Evolutionary conservation across 1,140 invertebrate genomes (phyloP), one percentile per base, ranked within the genome.

Genomic region (Stenopsyche tienmushanensis): DNA sequence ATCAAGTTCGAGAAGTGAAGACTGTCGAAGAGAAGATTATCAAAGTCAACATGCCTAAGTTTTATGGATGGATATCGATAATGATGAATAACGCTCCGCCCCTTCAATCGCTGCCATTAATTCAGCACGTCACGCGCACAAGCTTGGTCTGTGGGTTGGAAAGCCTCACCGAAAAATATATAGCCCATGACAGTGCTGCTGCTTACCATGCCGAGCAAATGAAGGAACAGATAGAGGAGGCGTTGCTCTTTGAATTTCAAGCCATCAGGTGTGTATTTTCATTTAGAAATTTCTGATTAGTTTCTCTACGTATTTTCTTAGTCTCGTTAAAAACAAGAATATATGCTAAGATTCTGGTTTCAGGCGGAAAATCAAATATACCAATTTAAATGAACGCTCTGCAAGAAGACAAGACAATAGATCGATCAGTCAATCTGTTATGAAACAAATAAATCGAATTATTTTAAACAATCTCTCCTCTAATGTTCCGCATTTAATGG

Each of bases 11-110:
- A 71, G 73, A 78, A 5, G 67, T 90, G 34, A 79, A 85, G 47
- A 91, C 89, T 0, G 83, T 92, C 0, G 92, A 94, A 77, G 90
- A 93, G 77, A 94, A 94, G 75, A 80, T 90, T 57, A 85, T 91
- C 45, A 89, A 88, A 72, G 60, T 92, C 2, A 92, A 92, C 74
- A 88, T 93, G 84, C 87, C 88, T 3, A 82, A 83, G 50, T 92
- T 88, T 74, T 93, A 91, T 76, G 90, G 91, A 5, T 93, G 84
- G 80, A 83, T 83, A 67, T 83, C 82, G 24, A 72, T 86, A 20
- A 77, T 85, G 64, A 73, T 93, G 3, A 73, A 80, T 1, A 88
- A 91, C 72, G 73, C 82, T 49, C 47, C 67, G 47, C 85, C 83
- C 1, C 92, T 90, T 71, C 86, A 91, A 77, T 79, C 84, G 34